phyloP scores from a whole-genome alignment of 2,888 invertebrate genomes.

The Drosophila leonis region DNA sequence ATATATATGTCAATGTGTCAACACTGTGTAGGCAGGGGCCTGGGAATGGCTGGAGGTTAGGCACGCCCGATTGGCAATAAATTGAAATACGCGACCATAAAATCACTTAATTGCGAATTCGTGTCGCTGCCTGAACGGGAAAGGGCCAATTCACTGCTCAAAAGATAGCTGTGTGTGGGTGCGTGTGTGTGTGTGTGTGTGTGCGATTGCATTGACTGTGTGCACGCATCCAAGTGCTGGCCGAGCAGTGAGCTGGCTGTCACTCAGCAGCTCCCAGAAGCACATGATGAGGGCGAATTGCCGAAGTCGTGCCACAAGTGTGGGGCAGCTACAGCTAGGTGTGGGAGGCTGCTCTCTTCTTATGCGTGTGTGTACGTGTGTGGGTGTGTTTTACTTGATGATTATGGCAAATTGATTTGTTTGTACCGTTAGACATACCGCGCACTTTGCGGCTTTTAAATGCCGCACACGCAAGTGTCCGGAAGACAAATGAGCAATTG shows the following conservation, averaged over 20 bases:
- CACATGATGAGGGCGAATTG: slow-evolving; percentile 7
- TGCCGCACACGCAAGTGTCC: slow-evolving; percentile 46
- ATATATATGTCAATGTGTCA: slow-evolving; percentile 62
- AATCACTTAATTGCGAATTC: slow-evolving; percentile 81
- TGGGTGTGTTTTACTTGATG: slow-evolving; percentile 48
- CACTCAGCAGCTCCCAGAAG: slow-evolving; percentile 25
- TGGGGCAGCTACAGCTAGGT: neutral
- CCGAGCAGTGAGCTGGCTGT: slow-evolving; percentile 34
- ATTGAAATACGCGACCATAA: slow-evolving; percentile 80
- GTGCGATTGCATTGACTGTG: slow-evolving; percentile 55
- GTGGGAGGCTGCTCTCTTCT: slow-evolving; percentile 10
- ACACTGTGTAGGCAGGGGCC: neutral
- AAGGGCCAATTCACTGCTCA: slow-evolving; percentile 64
- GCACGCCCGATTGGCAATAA: slow-evolving; percentile 74
- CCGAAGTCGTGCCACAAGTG: slow-evolving; percentile 1
- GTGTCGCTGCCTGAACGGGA: slow-evolving; percentile 59
- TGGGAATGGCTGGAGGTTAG: slow-evolving; percentile 19
- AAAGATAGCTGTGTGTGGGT: slow-evolving; percentile 40
- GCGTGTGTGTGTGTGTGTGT: slow-evolving; percentile 29
- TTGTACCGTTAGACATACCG: slow-evolving; percentile 51
- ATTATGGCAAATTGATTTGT: slow-evolving; percentile 78
- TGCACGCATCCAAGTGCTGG: slow-evolving; percentile 40
- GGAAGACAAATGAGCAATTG: slow-evolving; percentile 72
- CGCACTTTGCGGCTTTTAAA: slow-evolving; percentile 74
- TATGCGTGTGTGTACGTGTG: slow-evolving; percentile 17